Evolutionary conservation across 1,140 invertebrate genomes (phyloP).

Genomic region (Trichoplusia ni): DNA sequence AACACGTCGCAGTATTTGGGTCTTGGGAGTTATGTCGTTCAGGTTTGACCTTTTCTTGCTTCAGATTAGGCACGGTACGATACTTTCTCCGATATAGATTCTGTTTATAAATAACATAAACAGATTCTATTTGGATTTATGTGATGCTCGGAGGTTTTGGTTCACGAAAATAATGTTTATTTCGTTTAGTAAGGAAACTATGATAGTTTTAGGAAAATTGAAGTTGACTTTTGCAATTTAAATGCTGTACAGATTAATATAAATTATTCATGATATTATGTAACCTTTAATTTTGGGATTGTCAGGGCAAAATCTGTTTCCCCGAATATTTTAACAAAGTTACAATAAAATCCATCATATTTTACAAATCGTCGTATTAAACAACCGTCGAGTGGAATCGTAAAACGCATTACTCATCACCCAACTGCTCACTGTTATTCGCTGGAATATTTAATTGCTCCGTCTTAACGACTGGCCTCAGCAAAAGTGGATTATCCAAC

Average conservation of each 20-base stretch:
- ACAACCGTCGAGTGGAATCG: slow-evolving; percentile 21
- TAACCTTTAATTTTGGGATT: not conserved
- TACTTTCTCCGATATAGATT: too few species aligned
- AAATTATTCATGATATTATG: not conserved
- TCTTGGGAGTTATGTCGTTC: not conserved
- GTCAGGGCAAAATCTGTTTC: not conserved
- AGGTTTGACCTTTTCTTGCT: not conserved
- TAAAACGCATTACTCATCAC: slow-evolving; percentile 30
- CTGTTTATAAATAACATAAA: too few species aligned
- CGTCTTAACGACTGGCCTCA: slow-evolving; percentile 41
- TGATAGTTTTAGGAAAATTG: too few species aligned
- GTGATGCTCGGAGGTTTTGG: too few species aligned
- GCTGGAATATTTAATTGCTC: slow-evolving; percentile 47
- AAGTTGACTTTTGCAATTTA: too few species aligned
- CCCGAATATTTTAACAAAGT: slow-evolving; percentile 16
- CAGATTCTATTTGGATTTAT: too few species aligned
- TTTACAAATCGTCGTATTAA: slow-evolving; percentile 24
- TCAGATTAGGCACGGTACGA: too few species aligned
- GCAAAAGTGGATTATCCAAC: slow-evolving; percentile 42
- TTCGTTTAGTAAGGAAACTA: too few species aligned
- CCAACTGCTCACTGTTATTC: slow-evolving; percentile 42
- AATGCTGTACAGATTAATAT: too few species aligned
- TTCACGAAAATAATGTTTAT: too few species aligned
- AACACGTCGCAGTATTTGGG: slow-evolving; percentile 10
- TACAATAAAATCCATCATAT: slow-evolving; percentile 24